Evolutionary conservation across 2,113 vertebrate species (phyloP).

Genomic region (Vimba vimba): DNA sequence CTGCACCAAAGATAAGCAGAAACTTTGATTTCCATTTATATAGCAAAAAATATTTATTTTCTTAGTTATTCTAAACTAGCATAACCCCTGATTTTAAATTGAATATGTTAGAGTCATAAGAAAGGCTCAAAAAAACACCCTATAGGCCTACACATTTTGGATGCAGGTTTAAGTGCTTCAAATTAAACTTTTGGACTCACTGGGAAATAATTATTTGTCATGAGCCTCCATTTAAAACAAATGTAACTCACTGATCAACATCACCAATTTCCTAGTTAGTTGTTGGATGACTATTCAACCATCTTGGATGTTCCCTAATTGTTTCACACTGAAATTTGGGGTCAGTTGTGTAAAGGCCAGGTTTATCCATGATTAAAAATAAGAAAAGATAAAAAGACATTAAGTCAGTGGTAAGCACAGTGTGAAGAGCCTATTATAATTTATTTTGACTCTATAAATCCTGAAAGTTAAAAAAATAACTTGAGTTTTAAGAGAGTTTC

Average conservation of each 20-base stretch:
- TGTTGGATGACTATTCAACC: background rate
- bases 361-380: background rate
- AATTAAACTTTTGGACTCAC: background rate
- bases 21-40: background rate
- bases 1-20: background rate
- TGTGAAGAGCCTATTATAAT: background rate
- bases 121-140: background rate
- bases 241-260: background rate
- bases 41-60: background rate
- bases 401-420: background rate
- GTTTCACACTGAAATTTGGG: background rate
- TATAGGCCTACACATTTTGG: background rate
- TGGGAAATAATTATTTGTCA: background rate
- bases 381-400: background rate
- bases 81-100: background rate
- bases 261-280: background rate
- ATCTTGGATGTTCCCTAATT: background rate
- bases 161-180: background rate
- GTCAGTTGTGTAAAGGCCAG: background rate
- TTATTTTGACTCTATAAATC: background rate
- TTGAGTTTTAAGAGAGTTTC: no score
- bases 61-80: background rate
- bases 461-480: background rate
- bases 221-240: background rate
- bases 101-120: background rate